These are phyloP conservation scores for Enteromius treurensis DNA, from an alignment of 2,797 vertebrate species.

Conservation along the genomic window DNA sequence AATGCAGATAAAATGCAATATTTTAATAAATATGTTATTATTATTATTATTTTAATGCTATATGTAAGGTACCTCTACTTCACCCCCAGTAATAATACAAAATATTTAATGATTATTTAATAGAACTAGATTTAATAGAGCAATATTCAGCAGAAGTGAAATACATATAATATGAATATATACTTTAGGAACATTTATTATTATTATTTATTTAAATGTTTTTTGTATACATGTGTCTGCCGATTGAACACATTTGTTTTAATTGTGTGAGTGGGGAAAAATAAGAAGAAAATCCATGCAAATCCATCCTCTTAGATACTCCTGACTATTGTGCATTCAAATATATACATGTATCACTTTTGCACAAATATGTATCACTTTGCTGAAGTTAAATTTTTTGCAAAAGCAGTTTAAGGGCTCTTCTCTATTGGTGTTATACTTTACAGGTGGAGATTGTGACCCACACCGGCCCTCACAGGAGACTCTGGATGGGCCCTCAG, in stretches of 20 bases:
- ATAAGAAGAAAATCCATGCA: background rate
- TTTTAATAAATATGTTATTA: background rate
- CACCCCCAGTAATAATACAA: background rate
- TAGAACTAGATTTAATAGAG: too few species aligned
- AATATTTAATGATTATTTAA: background rate
- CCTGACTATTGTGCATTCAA: background rate
- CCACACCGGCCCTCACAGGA: slow-evolving; percentile 93
- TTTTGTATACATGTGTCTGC: too few species aligned
- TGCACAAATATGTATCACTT: background rate
- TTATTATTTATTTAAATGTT: background rate
- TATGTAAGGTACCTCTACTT: background rate
- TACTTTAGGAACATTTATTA: background rate
- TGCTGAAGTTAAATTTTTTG: background rate
- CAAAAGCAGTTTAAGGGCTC: slow-evolving; percentile 1
- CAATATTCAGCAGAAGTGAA: background rate
- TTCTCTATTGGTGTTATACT: background rate
- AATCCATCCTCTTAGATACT: background rate
- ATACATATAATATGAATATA: background rate
- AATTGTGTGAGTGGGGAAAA: background rate
- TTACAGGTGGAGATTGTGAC: slow-evolving; percentile 97
- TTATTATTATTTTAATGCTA: background rate
- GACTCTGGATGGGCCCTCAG: slow-evolving; percentile 98
- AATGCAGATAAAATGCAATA: background rate
- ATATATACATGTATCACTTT: background rate
- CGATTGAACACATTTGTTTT: background rate